Evolutionary conservation across 2,888 invertebrate genomes (phyloP).

Genomic region (Dexiosoma caninum): DNA sequence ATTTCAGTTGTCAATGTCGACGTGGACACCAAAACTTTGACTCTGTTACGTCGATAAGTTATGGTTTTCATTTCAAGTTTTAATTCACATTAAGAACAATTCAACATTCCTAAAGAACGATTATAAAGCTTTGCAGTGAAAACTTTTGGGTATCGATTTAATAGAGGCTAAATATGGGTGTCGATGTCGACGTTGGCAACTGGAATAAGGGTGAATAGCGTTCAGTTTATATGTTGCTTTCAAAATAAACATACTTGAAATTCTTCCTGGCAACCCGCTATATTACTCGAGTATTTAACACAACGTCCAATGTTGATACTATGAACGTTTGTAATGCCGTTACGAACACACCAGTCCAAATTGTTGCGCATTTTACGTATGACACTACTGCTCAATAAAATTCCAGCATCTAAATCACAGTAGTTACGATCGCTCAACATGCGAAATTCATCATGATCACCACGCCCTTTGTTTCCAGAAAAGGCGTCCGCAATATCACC

Average conservation of each 20-base stretch:
- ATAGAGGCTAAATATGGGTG: no score
- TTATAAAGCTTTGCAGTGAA: no score
- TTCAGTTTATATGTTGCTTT: no score
- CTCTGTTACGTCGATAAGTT: no score
- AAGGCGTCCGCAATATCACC: constrained; percentile 27
- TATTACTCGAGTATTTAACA: constrained; percentile 78
- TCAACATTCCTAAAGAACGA: no score
- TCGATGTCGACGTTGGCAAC: no score
- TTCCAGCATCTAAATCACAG: constrained; percentile 85
- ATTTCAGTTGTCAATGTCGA: no score
- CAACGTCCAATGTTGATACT: constrained; percentile 94
- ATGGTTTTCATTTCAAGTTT: no score
- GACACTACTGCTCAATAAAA: constrained; percentile 92
- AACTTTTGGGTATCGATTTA: no score
- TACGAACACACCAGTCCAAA: constrained; percentile 93
- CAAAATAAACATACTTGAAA: constrained; percentile 77
- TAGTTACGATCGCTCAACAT: constrained; percentile 74
- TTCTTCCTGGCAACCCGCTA: constrained; percentile 76
- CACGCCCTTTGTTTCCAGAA: constrained; percentile 76
- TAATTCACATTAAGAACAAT: no score
- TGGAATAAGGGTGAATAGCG: no score
- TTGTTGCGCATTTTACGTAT: constrained; percentile 86
- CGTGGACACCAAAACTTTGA: no score
- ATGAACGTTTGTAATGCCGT: constrained; percentile 88
- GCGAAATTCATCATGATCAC: constrained; percentile 66